Base-by-base conservation (phyloP, 2,797 vertebrate species). In the Malurus leucopterus region DNA sequence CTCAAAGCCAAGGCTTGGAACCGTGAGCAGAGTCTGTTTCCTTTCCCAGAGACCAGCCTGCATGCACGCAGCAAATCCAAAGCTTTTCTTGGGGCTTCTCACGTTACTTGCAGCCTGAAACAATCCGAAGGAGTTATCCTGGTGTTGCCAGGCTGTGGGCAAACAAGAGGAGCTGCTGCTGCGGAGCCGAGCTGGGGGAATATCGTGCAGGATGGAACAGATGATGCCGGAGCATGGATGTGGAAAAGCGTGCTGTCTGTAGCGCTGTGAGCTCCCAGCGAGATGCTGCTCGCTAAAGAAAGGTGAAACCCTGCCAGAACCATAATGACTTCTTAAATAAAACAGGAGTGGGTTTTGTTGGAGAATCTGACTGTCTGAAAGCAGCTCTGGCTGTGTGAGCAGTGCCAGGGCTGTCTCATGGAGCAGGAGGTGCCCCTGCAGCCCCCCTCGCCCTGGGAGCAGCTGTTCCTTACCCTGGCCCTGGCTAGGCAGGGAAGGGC, bases 61-160 rank as follows among this genome's bases (percentile, higher is more conserved):
- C 3, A 0, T 6, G 22, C 54, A 34, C 9, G 3, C 1, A 59
- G 55, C 2, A 36, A 59, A 40, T 51, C 30, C 32, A 16, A 27
- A 76, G 68, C 71, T 78, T 78, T 89, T 78, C 49, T 57, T 22
- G 53, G 46, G 75, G 64, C 64, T 82, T 63, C 68, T 70, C 8
- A 0, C 22, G 36, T 76, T 76, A 32, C 84, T 40, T 57, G 49
- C 46, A 57, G 80, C 77, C 84, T 55, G 13, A 58, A 81, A 34
- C 16, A 34, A 47, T 57, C n/a, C 18, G 55, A 47, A 82, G 27
- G 64, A 43, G 85, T 14, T 14, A 46, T 63, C 76, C 63, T 30
- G 47, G 17, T 44, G 70, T 71, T 86, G 70, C 67, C 70, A 65
- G 86, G 83, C 83, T 86, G 40, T 62, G 71, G 38, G 57, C 71